Evolutionary conservation across 2,113 vertebrate genomes (phyloP).

Genomic region (Pampusana beccarii): DNA sequence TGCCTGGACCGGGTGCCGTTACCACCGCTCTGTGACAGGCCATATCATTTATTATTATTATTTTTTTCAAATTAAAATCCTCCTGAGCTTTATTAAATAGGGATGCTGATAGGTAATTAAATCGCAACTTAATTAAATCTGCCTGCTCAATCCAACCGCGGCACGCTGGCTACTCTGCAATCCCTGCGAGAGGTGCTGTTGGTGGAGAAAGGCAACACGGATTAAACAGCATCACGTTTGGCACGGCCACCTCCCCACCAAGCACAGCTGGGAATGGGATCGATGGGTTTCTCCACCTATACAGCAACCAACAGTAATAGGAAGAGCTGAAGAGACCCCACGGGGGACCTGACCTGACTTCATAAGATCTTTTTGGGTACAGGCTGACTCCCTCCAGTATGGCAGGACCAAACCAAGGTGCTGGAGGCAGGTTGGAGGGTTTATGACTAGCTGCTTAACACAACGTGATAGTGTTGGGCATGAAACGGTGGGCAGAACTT

Average conservation of each 20-base stretch:
- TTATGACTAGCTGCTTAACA: neutral
- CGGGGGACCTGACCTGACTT: neutral
- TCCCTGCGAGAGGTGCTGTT: slow-evolving; percentile 23
- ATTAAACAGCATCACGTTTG: neutral
- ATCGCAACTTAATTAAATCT: slow-evolving; percentile 76
- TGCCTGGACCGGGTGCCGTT: neutral
- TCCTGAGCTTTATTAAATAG: slow-evolving; percentile 76
- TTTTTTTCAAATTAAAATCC: slow-evolving; percentile 66
- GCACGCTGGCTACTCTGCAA: slow-evolving; percentile 45
- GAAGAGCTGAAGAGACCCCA: neutral
- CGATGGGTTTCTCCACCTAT: neutral
- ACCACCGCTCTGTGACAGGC: neutral
- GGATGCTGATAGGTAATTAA: slow-evolving; percentile 76
- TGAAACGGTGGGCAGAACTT: neutral
- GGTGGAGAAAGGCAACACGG: neutral
- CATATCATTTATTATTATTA: slow-evolving; percentile 57
- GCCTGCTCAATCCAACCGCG: slow-evolving; percentile 44
- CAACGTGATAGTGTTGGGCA: rapidly evolving
- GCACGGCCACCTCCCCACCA: neutral
- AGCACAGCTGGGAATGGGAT: neutral
- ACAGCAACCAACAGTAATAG: neutral
- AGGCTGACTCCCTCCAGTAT: rapidly evolving
- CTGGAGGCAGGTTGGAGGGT: neutral
- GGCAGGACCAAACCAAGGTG: neutral
- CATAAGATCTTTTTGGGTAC: neutral